Evolutionary conservation across 2,113 vertebrate species (phyloP), one percentile per base, ranked within the genome.

Genomic region (Beaufortia kweichowensis): DNA sequence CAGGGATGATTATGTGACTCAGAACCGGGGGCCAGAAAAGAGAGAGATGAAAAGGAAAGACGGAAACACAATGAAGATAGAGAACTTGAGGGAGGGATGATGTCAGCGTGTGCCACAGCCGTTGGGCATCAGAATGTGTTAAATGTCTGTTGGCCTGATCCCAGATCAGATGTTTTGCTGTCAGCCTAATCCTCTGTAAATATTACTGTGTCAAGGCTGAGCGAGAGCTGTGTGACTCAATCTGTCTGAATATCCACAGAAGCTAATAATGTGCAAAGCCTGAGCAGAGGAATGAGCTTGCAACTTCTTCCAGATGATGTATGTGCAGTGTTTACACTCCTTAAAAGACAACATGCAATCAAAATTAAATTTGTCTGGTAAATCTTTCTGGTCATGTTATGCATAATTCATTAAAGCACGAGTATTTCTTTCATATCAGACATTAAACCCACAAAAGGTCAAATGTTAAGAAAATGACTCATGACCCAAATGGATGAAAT

Each of bases 61-160:
- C 26, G 39, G 23, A 29, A 71, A 43, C 28, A 70, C 24, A 60
- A 61, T 24, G 33, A 33, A 56, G 21, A 64, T 17, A 63, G 28
- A 35, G 57, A 50, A 17, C 65, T 67, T 66, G 31, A 35, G 43
- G 46, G 29, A 62, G 55, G 19, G 63, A 59, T 80, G 77, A 76
- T 73, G 61, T 76, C 81, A 79, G 48, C 23, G 35, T 63, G 64
- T 33, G 41, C 66, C 67, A 72, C 73, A 72, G 61, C 75, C 60
- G 50, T 59, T 53, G 48, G 26, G 28, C 21, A 75, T 75, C 31
- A 64, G 48, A 41, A 75, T 53, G 61, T 76, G 46, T 76, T 65
- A 48, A 43, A 55, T 61, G 24, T 28, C 11, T 71, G 69, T n/a
- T 71, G 33, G 53, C 53, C 55, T 71, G 53, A 71, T 74, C 57